Conservation (phyloP, 1,140 invertebrate genomes). For the Sarcophaga bullata region DNA sequence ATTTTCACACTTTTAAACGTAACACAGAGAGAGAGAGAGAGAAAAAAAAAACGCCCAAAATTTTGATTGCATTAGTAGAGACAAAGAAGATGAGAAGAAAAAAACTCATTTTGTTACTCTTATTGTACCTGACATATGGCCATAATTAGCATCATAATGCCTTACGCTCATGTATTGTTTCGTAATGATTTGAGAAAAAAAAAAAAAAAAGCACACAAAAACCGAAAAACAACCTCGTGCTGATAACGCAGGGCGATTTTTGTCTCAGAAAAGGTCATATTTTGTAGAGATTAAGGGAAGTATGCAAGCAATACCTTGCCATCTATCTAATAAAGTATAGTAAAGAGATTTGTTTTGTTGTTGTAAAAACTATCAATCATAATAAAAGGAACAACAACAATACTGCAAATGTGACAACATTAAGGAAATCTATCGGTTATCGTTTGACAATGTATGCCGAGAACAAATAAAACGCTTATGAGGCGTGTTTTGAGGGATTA, state of each 20-base stretch:
- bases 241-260: neutral
- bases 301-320: neutral
- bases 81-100: neutral
- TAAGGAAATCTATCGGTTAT: neutral
- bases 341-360: neutral
- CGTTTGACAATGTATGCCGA: neutral
- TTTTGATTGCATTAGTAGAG: neutral
- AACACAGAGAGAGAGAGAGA: too few relatives aligned
- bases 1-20: constrained; percentile 8
- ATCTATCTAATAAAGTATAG: neutral
- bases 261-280: neutral
- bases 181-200: neutral
- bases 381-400: neutral
- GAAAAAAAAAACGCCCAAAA: neutral
- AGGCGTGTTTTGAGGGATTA: constrained; percentile 7
- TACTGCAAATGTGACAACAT: constrained; percentile 11
- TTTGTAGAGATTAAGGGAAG: neutral
- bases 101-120: neutral
- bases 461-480: neutral
- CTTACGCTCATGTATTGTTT: too few relatives aligned
- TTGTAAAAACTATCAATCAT: constrained; percentile 5
- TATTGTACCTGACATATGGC: constrained; percentile 20
- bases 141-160: neutral
- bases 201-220: too few relatives aligned
- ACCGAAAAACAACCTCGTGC: neutral